Evolutionary conservation across 2,888 invertebrate genomes (phyloP).

Genomic region (Toxonevra muliebris): DNA sequence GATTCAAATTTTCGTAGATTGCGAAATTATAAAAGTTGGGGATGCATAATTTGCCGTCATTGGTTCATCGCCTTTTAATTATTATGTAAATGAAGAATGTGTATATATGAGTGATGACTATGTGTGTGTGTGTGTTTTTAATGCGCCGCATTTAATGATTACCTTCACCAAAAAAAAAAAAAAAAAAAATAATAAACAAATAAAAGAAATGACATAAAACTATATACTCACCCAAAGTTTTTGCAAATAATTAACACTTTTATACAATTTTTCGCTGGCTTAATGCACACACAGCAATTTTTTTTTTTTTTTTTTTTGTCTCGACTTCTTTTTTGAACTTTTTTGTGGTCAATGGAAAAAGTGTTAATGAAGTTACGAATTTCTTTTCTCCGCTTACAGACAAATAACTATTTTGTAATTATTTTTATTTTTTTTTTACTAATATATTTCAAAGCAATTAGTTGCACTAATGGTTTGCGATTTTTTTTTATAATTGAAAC

Average conservation of each 20-base stretch:
- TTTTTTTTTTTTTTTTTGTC: too few relatives aligned
- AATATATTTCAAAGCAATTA: constrained; percentile 1
- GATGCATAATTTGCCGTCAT: neutral
- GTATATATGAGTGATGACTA: neutral
- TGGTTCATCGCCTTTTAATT: neutral
- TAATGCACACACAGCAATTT: too few relatives aligned
- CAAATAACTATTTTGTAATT: neutral
- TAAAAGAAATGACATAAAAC: neutral
- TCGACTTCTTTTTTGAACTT: constrained; percentile 14
- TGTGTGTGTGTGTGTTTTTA: too few relatives aligned
- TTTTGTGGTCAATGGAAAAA: constrained; percentile 11
- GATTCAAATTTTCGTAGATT: too few relatives aligned
- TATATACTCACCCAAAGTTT: constrained; percentile 14
- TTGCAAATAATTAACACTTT: constrained; percentile 19
- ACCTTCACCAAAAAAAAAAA: neutral
- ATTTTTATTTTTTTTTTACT: neutral
- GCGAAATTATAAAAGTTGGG: neutral
- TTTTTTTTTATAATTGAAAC: neutral
- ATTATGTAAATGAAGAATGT: neutral
- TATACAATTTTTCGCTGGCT: too few relatives aligned
- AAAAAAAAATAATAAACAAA: too few relatives aligned
- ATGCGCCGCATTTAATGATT: too few relatives aligned
- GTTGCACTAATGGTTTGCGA: neutral
- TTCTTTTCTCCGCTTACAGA: neutral
- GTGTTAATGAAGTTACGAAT: too few relatives aligned